Evolutionary conservation across 2,113 vertebrate genomes (phyloP), one percentile per base, ranked within the genome.

Genomic region (Shinisaurus crocodilurus): DNA sequence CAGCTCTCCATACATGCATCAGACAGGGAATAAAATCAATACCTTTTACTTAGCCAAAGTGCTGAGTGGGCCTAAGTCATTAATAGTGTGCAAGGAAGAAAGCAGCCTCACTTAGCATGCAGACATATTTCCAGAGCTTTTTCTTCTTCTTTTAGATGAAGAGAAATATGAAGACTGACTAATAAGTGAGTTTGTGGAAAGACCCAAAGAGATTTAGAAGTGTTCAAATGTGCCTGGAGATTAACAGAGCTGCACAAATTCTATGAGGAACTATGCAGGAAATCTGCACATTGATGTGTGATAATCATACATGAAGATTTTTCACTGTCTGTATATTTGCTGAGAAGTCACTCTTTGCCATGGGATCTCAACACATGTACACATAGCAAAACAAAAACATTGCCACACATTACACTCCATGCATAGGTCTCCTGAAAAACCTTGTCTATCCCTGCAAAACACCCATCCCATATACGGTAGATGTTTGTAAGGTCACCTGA

Each of bases 21-120:
- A 90, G 81, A 43, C 89, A 91, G 54, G 15, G 90, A 75, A 1
- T 91, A 75, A 95, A 93, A 90, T 50, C 88, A n/a, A 88, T 92
- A 85, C 2, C 8, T 37, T 43, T 54, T 27, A n/a, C 77, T 89
- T 91, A 91, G 27, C 65, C 43, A 6, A 84, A 92, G 6, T 48
- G 27, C 25, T 74, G 88, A 89, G 89, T 87, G 65, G 25, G 20
- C 88, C 88, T 85, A 88, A 88, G 32, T 37, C 34, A 76, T 48
- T 91, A 85, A 72, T 89, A 91, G 18, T 65, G 15, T 0, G 0
- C 13, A 2, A 63, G 57, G 27, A 25, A 90, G 93, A 87, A 90
- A 90, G 82, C 91, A 93, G n/a, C 6, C 32, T 27, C 43, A 54
- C 0, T 70, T 82, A 85, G 34, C 27, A 23, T 13, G 23, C 32